Conservation (phyloP, 2,797 vertebrate genomes). For the Carapus acus region DNA sequence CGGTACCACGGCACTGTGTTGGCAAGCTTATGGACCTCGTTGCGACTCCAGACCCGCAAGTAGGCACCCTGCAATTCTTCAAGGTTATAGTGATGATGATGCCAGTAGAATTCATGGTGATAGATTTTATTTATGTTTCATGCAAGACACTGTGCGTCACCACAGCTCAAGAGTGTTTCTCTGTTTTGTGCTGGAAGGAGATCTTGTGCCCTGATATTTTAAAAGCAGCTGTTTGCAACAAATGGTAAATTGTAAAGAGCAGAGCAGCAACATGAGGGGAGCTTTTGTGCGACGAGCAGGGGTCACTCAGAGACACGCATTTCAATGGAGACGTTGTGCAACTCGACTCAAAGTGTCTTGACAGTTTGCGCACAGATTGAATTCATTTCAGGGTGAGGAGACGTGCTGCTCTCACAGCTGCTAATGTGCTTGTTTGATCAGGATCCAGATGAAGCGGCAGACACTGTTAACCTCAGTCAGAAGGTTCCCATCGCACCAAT, state of each 20-base stretch:
- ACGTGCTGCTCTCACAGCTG: conserved; percentile 16
- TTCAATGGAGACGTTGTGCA: conserved; percentile 25
- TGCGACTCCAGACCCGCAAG: conserved; percentile 41
- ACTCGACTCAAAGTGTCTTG: no score
- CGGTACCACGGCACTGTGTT: conserved; percentile 27
- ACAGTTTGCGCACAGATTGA: conserved; percentile 11
- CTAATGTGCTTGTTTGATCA: conserved; percentile 62
- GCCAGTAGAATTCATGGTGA: no score
- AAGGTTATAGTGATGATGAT: background rate
- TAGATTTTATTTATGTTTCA: conserved; percentile 2
- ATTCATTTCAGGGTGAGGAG: conserved; percentile 10
- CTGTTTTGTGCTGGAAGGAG: conserved; percentile 30
- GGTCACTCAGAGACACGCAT: conserved; percentile 17
- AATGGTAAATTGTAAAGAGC: conserved; percentile 33
- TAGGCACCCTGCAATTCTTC: conserved; percentile 38
- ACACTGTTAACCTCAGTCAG: conserved; percentile 82
- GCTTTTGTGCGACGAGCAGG: conserved; percentile 33
- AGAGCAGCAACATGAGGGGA: conserved; percentile 30
- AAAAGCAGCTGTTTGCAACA: conserved; percentile 38
- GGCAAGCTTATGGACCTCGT: conserved; percentile 45
- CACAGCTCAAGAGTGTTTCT: background rate
- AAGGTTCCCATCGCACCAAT: conserved; percentile 73
- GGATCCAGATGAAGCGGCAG: conserved; percentile 76
- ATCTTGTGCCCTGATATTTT: conserved; percentile 30
- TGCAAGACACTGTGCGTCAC: conserved; percentile 6